Conservation (phyloP, 2,888 invertebrate species). For the Slavum lentiscoides region DNA sequence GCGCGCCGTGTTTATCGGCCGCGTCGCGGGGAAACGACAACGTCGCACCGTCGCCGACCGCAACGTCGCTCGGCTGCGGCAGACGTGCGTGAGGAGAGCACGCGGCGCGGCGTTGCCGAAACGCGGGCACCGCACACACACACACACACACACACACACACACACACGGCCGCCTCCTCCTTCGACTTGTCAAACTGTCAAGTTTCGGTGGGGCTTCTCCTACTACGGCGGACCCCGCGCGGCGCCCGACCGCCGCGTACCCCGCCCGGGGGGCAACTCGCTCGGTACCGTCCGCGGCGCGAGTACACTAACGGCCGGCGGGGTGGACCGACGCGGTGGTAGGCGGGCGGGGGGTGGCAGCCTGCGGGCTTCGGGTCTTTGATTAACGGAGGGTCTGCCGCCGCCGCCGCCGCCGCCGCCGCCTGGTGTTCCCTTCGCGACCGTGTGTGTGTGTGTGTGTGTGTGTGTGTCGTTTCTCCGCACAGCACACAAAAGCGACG, state of each 20-base stretch:
- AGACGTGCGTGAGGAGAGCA: neutral
- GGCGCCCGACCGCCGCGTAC: neutral
- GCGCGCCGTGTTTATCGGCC: neutral
- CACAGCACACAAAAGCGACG: neutral
- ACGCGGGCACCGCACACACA: neutral
- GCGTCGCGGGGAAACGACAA: neutral
- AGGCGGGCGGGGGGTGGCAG: conserved; percentile 10
- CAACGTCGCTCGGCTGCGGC: conserved; percentile 10
- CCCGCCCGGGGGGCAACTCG: neutral
- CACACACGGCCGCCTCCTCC: conserved; percentile 1
- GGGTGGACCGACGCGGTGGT: neutral
- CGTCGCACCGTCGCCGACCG: neutral
- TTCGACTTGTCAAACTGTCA: conserved; percentile 53
- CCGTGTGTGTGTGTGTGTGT: neutral
- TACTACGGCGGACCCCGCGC: conserved; percentile 5
- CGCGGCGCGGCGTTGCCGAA: conserved; percentile 19
- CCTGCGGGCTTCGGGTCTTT: conserved; percentile 52
- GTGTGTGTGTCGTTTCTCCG: conserved; percentile 17
- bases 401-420: neutral
- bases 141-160: too few relatives aligned
- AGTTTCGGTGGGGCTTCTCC: conserved; percentile 51
- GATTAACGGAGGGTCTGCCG: conserved; percentile 52
- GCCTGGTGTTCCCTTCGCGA: neutral
- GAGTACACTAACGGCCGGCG: too few relatives aligned
- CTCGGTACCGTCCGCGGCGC: neutral